Evolutionary conservation across 2,797 vertebrate genomes (phyloP), one percentile per base, ranked within the genome.

Genomic region (Sebastes wilsoni): DNA sequence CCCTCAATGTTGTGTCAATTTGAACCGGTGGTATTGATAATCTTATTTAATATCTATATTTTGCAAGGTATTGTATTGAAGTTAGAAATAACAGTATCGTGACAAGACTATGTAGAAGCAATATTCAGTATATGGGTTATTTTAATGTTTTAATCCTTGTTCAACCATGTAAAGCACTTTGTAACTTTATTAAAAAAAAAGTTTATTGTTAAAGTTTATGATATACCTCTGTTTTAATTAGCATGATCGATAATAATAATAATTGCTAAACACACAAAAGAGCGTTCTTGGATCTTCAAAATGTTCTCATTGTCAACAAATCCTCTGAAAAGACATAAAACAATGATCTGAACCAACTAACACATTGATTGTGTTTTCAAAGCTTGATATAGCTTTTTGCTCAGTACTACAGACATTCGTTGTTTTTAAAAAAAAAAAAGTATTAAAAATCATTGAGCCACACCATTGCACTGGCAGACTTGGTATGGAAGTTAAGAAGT

Each of bases 51-150:
- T 38, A 38, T 38, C 0, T 1, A 38, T 38, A 38, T 38, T 38
- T 0, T 38, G 1, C 38, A 38, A 14, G 38, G 5, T 38, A 6
- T 38, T 38, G 38, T 14, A 38, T 38, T 38, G 2, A 38, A 38
- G 38, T 38, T 38, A 38, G 38, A 38, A 0, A 38, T 14, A 1
- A 0, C 0, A 14, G 13, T 38, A 38, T 38, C 1, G 38, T 38
- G 38, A 14, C 38, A 38, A 38, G 38, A 3, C 38, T 38, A 38
- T 38, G 38, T 38, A 38, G 38, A 38, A 38, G 38, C 13, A 6
- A 14, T 38, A 38, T 38, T 38, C 38, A 14, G 38, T 14, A 38
- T 38, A 38, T 38, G 38, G 38, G 38, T 38, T 38, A 38, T 38
- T 38, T 38, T 38, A 38, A 38, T 38, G 5, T 38, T 38, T 38